These are phyloP conservation scores for Drosophila paranaensis DNA, from an alignment of 2,888 invertebrate species.

Conservation along the genomic window DNA sequence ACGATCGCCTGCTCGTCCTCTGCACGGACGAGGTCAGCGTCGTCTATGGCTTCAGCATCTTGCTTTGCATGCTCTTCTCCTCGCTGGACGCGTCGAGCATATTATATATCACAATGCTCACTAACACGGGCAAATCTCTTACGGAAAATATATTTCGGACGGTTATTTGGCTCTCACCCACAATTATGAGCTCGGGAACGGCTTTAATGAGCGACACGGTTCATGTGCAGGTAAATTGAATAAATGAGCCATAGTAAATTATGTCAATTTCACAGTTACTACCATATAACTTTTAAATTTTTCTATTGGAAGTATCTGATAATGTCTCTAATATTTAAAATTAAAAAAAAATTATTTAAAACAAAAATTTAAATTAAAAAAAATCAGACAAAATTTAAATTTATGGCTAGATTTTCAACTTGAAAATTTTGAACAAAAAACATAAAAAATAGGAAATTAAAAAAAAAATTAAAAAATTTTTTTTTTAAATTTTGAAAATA, in stretches of 20 bases:
- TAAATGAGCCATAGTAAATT: neutral
- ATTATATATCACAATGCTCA: slow-evolving; percentile 52
- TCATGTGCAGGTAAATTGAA: slow-evolving; percentile 57
- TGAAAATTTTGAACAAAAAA: too few relatives aligned
- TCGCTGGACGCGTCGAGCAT: slow-evolving; percentile 62
- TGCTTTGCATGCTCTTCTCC: slow-evolving; percentile 54
- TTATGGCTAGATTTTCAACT: too few relatives aligned
- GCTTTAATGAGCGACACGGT: slow-evolving; percentile 61
- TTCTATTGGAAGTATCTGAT: neutral
- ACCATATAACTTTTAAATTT: neutral
- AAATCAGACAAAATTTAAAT: too few relatives aligned
- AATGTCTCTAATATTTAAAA: neutral
- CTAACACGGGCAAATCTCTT: neutral
- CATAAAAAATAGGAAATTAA: too few relatives aligned
- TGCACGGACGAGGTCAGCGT: slow-evolving; percentile 68
- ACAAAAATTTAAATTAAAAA: too few relatives aligned
- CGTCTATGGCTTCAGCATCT: slow-evolving; percentile 69
- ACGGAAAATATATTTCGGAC: slow-evolving; percentile 11
- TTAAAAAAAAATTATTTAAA: neutral
- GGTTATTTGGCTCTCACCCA: slow-evolving; percentile 63
- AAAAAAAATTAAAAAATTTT: too few relatives aligned
- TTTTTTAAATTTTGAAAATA: too few relatives aligned
- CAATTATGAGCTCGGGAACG: slow-evolving; percentile 50
- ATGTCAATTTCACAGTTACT: neutral
- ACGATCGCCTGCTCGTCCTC: slow-evolving; percentile 64